These are phyloP conservation scores for Chanos chanos DNA, from an alignment of 2,797 vertebrate species.

Conservation along the genomic window DNA sequence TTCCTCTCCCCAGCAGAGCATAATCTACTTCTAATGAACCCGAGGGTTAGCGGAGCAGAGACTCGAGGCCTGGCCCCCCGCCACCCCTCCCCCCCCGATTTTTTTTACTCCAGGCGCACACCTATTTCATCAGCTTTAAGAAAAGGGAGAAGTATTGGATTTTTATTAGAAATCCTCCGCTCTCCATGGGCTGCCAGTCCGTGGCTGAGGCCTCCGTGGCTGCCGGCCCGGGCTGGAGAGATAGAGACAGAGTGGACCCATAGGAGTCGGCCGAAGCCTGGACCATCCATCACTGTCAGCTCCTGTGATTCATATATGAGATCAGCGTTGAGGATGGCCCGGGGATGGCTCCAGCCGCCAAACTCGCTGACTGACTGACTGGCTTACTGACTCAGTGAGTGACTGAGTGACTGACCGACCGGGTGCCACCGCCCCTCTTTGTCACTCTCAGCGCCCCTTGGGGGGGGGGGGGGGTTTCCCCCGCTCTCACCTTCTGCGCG, in stretches of 20 bases:
- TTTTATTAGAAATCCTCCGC: constrained; percentile 56
- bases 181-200: constrained; percentile 26
- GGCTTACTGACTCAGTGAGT: constrained; percentile 1
- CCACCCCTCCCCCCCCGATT: neutral
- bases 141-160: constrained; percentile 55
- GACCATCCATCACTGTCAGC: constrained; percentile 36
- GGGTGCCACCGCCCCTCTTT: too few relatives aligned
- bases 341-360: neutral
- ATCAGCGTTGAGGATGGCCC: constrained; percentile 7
- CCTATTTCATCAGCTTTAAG: constrained; percentile 32
- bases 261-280: constrained; percentile 1
- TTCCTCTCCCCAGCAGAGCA: constrained; percentile 23
- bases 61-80: constrained; percentile 52
- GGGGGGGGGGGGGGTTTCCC: too few relatives aligned
- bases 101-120: constrained; percentile 20
- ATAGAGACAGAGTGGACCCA: constrained; percentile 13
- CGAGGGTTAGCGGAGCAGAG: constrained; percentile 51
- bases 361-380: neutral
- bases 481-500: too few relatives aligned
- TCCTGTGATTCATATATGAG: constrained; percentile 19
- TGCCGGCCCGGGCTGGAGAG: neutral
- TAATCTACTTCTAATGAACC: constrained; percentile 64
- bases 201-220: neutral
- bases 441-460: too few relatives aligned
- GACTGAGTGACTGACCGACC: neutral